Evolutionary conservation across 2,113 vertebrate genomes (phyloP), one percentile per base, ranked within the genome.

Genomic region (Rallus limicola): DNA sequence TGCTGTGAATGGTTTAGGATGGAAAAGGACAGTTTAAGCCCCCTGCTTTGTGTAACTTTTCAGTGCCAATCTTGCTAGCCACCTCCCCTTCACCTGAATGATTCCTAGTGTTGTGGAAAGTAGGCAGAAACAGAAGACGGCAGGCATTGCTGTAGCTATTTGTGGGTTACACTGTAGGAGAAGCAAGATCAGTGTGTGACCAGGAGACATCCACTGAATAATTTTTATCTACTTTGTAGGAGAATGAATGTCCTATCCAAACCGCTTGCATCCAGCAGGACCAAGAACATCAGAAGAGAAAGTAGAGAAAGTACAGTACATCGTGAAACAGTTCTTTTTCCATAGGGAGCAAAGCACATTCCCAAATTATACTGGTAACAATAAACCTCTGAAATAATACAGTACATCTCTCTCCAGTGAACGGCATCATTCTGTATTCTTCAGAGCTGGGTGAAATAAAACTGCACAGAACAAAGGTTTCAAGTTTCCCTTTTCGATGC

Each of bases 331-430:
- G 80, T 68, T 96, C 75, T 87, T 95, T 94, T 92, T 91, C 96
- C 92, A 26, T 42, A 80, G 95, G 93, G 91, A 97, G 67, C 40
- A 94, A 91, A 96, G 93, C 86, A 96, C 88, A 94, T 95, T 95
- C 96, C 86, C 93, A 96, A 95, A 96, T 93, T 95, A 94, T 94
- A 96, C 24, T 85, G 83, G 94, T 89, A 93, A 96, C 92, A 94
- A 96, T 96, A 97, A 97, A 96, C 81, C 83, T 82, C 96, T 82
- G 81, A 96, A 95, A 96, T 96, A 94, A 94, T 53, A 89, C 46
- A 94, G 96, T 89, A 96, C 96, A 96, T 97, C 63, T 96, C 86
- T 94, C 96, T 96, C 95, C 74, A 77, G 92, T 94, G 96, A 97
- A 82, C 3, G 0, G 74, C 23, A 64, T 94, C 86, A 38, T 92